phyloP scores from a whole-genome alignment of 2,797 vertebrate species.

The Falco concolor region DNA sequence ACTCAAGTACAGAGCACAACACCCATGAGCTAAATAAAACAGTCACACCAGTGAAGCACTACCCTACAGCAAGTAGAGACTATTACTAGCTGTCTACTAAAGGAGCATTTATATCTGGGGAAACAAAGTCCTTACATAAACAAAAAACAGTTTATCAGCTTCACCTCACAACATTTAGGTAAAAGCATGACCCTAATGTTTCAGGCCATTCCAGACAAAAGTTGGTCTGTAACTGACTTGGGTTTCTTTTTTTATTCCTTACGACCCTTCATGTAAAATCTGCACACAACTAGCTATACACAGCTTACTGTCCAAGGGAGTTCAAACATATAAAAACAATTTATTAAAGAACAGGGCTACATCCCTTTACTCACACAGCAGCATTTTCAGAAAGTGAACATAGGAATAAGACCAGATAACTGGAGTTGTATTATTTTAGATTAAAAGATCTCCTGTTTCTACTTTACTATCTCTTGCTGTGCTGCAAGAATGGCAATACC shows the following conservation, averaged over 20 bases:
- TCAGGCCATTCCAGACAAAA: not conserved
- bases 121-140: not conserved
- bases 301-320: not conserved
- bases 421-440: not conserved
- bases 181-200: not conserved
- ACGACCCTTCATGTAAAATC: not conserved
- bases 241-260: not conserved
- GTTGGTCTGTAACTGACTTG: fast-evolving
- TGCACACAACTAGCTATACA: not conserved
- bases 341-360: not conserved
- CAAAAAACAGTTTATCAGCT: not conserved
- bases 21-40: not conserved
- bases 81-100: not conserved
- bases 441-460: not conserved
- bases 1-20: not conserved
- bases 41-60: not conserved
- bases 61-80: not conserved
- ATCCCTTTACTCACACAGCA: not conserved
- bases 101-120: not conserved
- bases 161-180: not conserved
- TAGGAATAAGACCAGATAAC: not conserved
- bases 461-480: not conserved
- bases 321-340: not conserved
- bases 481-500: not conserved
- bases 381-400: not conserved